Evolutionary conservation across 2,888 invertebrate species (phyloP).

Genomic region (Xylota sylvarum): DNA sequence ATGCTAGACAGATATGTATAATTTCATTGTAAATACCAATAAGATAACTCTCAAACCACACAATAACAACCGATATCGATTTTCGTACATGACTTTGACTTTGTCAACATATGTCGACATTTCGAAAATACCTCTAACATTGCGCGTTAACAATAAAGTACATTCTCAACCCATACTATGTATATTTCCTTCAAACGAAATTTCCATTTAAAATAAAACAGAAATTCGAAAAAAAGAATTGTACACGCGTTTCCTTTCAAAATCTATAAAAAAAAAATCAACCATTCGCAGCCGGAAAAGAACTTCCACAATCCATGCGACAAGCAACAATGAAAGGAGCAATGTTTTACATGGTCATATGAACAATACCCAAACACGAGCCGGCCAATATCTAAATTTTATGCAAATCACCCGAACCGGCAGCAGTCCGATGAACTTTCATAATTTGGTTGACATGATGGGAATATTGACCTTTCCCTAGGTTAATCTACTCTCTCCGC

Average conservation of each 20-base stretch:
- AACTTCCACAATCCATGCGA: neutral
- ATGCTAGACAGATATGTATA: too few species aligned
- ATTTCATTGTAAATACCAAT: too few species aligned
- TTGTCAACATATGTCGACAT: neutral
- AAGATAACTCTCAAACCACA: neutral
- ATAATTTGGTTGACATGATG: constrained; percentile 21
- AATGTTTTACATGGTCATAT: constrained; percentile 8
- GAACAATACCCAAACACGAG: neutral
- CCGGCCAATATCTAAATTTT: neutral
- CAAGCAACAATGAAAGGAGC: constrained; percentile 1
- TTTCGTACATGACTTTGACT: neutral
- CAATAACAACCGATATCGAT: neutral
- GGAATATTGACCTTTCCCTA: constrained; percentile 28
- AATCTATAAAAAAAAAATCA: constrained; percentile 24
- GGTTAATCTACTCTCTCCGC: constrained; percentile 27
- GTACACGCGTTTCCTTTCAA: constrained; percentile 21
- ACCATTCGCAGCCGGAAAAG: constrained; percentile 13
- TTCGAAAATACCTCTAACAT: constrained; percentile 12
- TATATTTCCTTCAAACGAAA: neutral
- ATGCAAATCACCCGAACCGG: constrained; percentile 24
- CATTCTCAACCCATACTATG: neutral
- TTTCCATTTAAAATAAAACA: neutral
- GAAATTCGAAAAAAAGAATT: constrained; percentile 2
- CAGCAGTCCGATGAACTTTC: constrained; percentile 37
- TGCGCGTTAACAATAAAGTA: neutral